Conservation (phyloP, 1,140 invertebrate species). For the Orius insidiosus region DNA sequence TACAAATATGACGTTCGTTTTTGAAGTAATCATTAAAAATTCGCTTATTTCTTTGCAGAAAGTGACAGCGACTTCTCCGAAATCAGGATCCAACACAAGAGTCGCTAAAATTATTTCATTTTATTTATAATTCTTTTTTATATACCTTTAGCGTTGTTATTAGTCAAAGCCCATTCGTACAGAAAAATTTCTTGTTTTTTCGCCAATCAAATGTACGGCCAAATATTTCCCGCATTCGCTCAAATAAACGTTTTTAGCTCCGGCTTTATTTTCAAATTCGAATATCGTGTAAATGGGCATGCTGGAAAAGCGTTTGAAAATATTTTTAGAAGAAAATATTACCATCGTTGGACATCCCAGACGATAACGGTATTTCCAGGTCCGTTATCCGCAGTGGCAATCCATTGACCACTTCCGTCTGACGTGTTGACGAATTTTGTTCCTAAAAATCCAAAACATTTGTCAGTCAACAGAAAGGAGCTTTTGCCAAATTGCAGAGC, state of each 20-base stretch:
- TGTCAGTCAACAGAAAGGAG: too few relatives aligned
- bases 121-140: background rate
- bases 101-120: background rate
- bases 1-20: constrained; percentile 2
- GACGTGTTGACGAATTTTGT: background rate
- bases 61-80: background rate
- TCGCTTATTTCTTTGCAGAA: constrained; percentile 4
- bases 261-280: constrained; percentile 1
- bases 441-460: background rate
- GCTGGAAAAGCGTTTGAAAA: background rate
- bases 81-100: background rate
- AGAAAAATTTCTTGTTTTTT: constrained; percentile 4
- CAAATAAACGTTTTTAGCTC: background rate
- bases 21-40: constrained; percentile 4
- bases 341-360: constrained; percentile 3
- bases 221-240: background rate
- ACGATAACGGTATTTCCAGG: constrained; percentile 1
- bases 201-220: background rate
- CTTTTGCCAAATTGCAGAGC: too few relatives aligned
- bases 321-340: background rate
- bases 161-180: constrained; percentile 3
- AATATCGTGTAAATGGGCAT: constrained; percentile 3
- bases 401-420: background rate
- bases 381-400: background rate
- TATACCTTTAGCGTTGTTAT: background rate